phyloP scores from a whole-genome alignment of 2,888 invertebrate genomes.

The Drosophila diplacantha region DNA sequence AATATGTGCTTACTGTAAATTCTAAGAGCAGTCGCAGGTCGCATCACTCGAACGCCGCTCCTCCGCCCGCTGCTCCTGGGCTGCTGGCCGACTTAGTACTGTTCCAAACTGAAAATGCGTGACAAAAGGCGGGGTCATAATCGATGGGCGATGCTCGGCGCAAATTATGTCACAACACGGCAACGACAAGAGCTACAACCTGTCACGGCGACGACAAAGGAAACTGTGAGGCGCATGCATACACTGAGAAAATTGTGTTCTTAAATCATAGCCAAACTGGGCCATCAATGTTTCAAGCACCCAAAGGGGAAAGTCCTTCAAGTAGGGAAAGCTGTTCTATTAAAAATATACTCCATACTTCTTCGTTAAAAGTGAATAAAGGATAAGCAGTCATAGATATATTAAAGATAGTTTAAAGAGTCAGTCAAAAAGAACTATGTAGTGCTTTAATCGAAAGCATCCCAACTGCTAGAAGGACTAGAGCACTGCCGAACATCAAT shows the following conservation, averaged over 20 bases:
- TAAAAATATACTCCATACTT: no score
- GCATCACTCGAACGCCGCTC: slow-evolving; percentile 20
- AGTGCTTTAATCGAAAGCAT: no score
- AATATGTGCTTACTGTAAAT: slow-evolving; percentile 27
- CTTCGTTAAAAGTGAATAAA: no score
- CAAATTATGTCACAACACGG: slow-evolving; percentile 21
- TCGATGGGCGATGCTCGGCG: slow-evolving; percentile 20
- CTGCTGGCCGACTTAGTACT: slow-evolving; percentile 45
- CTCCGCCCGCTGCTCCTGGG: slow-evolving; percentile 32
- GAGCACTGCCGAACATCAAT: not conserved
- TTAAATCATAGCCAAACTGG: slow-evolving; percentile 2
- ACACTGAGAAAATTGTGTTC: slow-evolving; percentile 19
- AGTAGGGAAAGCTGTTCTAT: not conserved
- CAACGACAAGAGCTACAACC: slow-evolving; percentile 20
- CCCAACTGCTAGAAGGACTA: not conserved
- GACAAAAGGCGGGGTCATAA: slow-evolving; percentile 44
- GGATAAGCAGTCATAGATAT: not conserved
- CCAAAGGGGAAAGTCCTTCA: not conserved
- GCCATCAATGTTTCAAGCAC: not conserved
- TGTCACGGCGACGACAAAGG: slow-evolving; percentile 27
- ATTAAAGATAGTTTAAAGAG: not conserved
- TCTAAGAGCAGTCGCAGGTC: slow-evolving; percentile 29
- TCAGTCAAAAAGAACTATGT: not conserved
- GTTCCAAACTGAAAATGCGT: slow-evolving; percentile 60
- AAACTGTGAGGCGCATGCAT: slow-evolving; percentile 23